Evolutionary conservation across 37 sponge, comb jelly and placozoan genomes (phyloP).

Genomic region (Ephydatia muelleri): DNA sequence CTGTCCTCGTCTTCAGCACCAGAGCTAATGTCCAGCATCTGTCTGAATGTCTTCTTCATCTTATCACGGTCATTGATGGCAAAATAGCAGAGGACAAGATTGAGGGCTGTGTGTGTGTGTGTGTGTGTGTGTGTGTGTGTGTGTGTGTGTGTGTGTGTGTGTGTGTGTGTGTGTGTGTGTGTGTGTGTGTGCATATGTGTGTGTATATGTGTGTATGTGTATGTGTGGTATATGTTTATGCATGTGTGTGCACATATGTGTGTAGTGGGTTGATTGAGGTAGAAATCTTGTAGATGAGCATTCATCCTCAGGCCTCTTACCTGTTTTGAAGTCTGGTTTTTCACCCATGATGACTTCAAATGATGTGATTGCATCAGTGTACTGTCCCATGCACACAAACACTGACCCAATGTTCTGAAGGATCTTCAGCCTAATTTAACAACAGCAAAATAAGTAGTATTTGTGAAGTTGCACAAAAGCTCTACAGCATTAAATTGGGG

Average conservation of each 20-base stretch:
- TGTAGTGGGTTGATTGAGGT: neutral
- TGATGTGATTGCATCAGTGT: constrained; percentile 91
- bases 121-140: neutral
- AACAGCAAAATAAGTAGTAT: neutral
- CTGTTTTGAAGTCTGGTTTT: constrained; percentile 81
- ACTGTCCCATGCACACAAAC: constrained; percentile 92
- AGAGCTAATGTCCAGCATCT: constrained; percentile 62
- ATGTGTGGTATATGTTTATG: neutral
- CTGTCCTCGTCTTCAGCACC: constrained; percentile 84
- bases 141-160: neutral
- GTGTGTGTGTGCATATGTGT: neutral
- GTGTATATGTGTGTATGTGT: neutral
- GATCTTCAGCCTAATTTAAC: constrained; percentile 73
- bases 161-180: constrained; percentile 20
- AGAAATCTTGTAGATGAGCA: neutral
- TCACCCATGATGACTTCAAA: constrained; percentile 90
- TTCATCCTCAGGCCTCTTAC: constrained; percentile 20
- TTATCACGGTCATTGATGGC: constrained; percentile 92
- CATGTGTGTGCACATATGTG: neutral
- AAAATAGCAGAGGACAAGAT: constrained; percentile 91
- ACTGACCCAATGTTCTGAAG: constrained; percentile 91
- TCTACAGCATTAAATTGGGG: neutral
- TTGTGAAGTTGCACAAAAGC: neutral
- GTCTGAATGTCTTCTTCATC: constrained; percentile 85
- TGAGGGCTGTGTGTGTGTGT: constrained; percentile 53